Percentiles rank a stretch among this genome's conserved stretches.
phyloP scores from a whole-genome alignment of 2,888 invertebrate species.

The Chydorus sphaericus region DNA sequence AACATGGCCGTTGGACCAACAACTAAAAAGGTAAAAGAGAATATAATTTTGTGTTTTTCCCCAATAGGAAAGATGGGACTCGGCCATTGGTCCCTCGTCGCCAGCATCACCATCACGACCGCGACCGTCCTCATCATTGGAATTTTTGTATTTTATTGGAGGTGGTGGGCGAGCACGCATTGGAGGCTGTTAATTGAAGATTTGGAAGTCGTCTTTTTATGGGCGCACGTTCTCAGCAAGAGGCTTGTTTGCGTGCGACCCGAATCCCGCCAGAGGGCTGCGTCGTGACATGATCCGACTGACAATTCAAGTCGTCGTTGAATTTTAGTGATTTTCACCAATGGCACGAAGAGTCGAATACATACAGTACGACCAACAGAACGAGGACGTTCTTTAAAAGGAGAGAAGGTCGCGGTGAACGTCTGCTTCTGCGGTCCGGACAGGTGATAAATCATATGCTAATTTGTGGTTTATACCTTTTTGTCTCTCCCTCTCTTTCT shows the following conservation, averaged over 20 bases:
- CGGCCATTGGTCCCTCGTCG: conserved; percentile 1
- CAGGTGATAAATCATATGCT: conserved; percentile 8
- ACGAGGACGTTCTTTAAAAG: too few relatives aligned
- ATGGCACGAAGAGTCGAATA: too few relatives aligned
- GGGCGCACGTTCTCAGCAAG: too few relatives aligned
- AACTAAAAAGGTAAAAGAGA: background rate
- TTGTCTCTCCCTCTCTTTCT: background rate
- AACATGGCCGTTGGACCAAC: background rate
- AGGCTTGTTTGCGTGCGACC: background rate
- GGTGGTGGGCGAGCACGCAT: too few relatives aligned
- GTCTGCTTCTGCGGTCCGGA: background rate
- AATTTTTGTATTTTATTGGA: too few relatives aligned
- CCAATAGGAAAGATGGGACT: conserved; percentile 4
- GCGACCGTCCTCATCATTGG: background rate
- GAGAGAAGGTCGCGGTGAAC: background rate
- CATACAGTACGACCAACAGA: too few relatives aligned
- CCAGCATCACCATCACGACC: background rate
- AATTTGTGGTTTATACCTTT: conserved; percentile 7
- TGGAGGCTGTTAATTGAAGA: too few relatives aligned
- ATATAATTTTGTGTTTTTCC: background rate
- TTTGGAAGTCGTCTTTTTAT: too few relatives aligned
- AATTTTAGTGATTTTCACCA: too few relatives aligned
- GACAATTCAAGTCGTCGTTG: too few relatives aligned
- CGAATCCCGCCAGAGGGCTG: conserved; percentile 3
- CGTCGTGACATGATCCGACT: too few relatives aligned